phyloP scores from a whole-genome alignment of 2,888 invertebrate species.

The Tanytarsus gracilentus region DNA sequence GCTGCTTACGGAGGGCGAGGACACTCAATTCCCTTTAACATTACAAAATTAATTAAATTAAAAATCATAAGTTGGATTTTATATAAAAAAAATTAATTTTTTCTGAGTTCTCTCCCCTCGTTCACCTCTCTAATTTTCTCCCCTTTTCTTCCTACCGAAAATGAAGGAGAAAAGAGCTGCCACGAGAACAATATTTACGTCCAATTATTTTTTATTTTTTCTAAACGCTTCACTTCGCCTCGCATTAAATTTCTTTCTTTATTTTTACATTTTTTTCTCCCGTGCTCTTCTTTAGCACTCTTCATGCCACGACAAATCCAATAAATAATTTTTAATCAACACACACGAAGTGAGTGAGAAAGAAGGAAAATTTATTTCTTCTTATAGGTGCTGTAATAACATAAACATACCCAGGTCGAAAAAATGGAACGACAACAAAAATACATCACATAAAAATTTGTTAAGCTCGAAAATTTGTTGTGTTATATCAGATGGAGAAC shows the following conservation, averaged over 20 bases:
- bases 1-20: too few relatives aligned
- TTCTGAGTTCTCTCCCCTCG: too few relatives aligned
- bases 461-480: conserved; percentile 3
- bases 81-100: too few relatives aligned
- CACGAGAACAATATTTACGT: too few relatives aligned
- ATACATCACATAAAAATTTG: conserved; percentile 20
- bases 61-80: too few relatives aligned
- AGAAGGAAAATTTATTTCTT: background rate
- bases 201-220: conserved; percentile 2
- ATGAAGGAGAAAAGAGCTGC: too few relatives aligned
- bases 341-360: background rate
- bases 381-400: background rate
- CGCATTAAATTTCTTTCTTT: background rate
- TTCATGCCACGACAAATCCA: conserved; percentile 4
- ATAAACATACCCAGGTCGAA: background rate
- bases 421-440: background rate
- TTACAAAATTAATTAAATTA: too few relatives aligned
- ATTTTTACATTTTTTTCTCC: background rate
- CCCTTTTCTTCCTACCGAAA: too few relatives aligned
- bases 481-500: background rate
- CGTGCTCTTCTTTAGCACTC: background rate
- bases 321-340: conserved; percentile 25
- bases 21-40: too few relatives aligned
- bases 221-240: background rate
- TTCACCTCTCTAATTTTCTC: too few relatives aligned